Base-by-base conservation (phyloP, 2,888 invertebrate genomes). In the Isoperla grammatica region DNA sequence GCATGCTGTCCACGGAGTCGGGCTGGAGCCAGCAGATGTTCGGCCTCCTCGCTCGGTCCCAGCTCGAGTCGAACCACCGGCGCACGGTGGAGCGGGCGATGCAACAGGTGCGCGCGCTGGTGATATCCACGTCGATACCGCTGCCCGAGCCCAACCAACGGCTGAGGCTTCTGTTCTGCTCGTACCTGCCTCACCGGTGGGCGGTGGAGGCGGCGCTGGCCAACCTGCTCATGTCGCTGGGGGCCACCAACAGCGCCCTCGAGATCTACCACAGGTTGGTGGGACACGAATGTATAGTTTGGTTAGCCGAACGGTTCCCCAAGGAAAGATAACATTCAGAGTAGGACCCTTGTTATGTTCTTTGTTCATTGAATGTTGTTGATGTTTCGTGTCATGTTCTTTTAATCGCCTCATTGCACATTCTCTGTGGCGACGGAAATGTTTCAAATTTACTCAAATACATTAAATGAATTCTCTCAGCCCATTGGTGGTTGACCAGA, bases 61-160 rank as follows among this genome's bases (percentile, higher is more conserved):
- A 81, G 61, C 73, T 92, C 56, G 95, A 98, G 73, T 81, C 84
- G 0, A 80, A 79, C 50, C 86, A 88, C 68, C 85, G 86, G 59
- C 81, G 96, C 58, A 88, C 91, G 0, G 85, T 95, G 12, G 95
- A 96, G 71, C 79, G 97, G 40, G 86, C 95, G 19, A 83, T 96
- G 81, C 80, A 84, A 70, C 96, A 96, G 74, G 82, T 89, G 17
- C 65, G 77, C 74, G 72, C 72, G 68, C 78, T 91, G 37, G 81
- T 90, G 29, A 29, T 29, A 29, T 29, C 29, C 29, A 75, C 77
- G 56, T 74, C 71, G 64, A 70, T 72, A 49, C 67, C 71, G 19
- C 72, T 74, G 39, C 79, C 80, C 2, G 67, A 74, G 37, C 71
- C 75, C 11, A 65, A 71, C 39, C 71, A 77, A 54, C 76, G 85